These are phyloP conservation scores for Bucorvus abyssinicus DNA, from an alignment of 2,797 vertebrate genomes.

Conservation along the genomic window DNA sequence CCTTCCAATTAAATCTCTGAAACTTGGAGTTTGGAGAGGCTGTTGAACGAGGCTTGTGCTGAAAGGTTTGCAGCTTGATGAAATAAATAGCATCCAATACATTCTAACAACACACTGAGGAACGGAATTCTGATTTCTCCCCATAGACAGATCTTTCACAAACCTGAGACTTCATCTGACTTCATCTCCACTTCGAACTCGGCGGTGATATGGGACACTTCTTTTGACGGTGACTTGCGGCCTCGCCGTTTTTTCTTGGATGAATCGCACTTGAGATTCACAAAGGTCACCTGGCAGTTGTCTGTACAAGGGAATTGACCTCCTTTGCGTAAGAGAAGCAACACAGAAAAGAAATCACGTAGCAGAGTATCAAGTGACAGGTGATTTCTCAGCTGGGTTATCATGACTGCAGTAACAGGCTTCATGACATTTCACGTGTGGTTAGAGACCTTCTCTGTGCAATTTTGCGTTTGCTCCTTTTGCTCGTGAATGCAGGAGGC, in stretches of 20 bases:
- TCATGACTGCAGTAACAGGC: neutral
- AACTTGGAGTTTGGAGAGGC: neutral
- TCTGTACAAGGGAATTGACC: slow-evolving; percentile 86
- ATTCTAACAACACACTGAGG: neutral
- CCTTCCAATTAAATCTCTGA: neutral
- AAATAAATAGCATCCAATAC: neutral
- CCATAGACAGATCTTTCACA: slow-evolving; percentile 10
- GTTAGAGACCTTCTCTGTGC: neutral
- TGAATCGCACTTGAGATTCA: slow-evolving; percentile 94
- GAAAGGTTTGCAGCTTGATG: neutral
- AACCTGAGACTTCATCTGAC: slow-evolving; percentile 89
- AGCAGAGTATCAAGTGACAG: neutral
- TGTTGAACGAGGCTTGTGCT: neutral
- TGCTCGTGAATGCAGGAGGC: no score
- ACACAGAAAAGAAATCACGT: slow-evolving; percentile 18
- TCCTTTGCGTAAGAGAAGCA: slow-evolving; percentile 58
- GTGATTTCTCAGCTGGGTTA: neutral
- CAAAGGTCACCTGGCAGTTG: slow-evolving; percentile 90
- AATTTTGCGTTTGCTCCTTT: neutral
- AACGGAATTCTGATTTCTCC: neutral
- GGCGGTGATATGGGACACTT: slow-evolving; percentile 91
- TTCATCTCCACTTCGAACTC: slow-evolving; percentile 96
- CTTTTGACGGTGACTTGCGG: slow-evolving; percentile 91
- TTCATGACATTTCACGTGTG: neutral
- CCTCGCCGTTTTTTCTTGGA: slow-evolving; percentile 92